Evolutionary conservation across 2,797 vertebrate species (phyloP).

Genomic region (Hoplostethus atlanticus): DNA sequence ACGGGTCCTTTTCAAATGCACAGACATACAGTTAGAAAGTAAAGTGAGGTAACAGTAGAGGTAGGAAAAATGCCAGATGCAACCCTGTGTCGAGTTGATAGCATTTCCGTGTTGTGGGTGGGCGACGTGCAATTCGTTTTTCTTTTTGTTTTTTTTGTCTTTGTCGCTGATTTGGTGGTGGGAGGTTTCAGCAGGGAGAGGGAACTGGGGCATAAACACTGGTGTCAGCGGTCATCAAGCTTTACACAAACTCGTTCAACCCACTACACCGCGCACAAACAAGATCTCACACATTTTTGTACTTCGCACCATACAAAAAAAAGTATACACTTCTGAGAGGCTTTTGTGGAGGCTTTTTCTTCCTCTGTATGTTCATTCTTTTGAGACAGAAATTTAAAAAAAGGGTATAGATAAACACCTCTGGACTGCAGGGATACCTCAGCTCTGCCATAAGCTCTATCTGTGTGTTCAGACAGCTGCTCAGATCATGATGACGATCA

Average conservation of each 20-base stretch:
- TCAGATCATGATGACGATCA: constrained; percentile 58
- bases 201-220: constrained; percentile 39
- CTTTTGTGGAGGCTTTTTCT: background rate
- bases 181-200: constrained; percentile 28
- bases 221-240: constrained; percentile 18
- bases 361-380: constrained; percentile 38
- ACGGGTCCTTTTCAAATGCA: constrained; percentile 21
- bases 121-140: constrained; percentile 16
- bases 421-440: constrained; percentile 26
- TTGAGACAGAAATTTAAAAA: constrained; percentile 30
- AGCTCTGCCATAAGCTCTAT: constrained; percentile 49
- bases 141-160: no score
- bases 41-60: constrained; percentile 3
- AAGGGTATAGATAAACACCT: constrained; percentile 15
- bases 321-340: no score
- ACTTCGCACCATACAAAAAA: no score
- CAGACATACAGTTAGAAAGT: background rate
- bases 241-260: constrained; percentile 17
- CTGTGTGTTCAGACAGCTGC: constrained; percentile 54
- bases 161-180: constrained; percentile 13
- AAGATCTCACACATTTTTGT: no score
- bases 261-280: no score
- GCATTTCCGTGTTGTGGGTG: constrained; percentile 18
- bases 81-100: background rate
- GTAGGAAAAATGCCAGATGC: constrained; percentile 24